These are phyloP conservation scores for Helarctos malayanus DNA, from an alignment of 2,797 vertebrate genomes.

Conservation along the genomic window DNA sequence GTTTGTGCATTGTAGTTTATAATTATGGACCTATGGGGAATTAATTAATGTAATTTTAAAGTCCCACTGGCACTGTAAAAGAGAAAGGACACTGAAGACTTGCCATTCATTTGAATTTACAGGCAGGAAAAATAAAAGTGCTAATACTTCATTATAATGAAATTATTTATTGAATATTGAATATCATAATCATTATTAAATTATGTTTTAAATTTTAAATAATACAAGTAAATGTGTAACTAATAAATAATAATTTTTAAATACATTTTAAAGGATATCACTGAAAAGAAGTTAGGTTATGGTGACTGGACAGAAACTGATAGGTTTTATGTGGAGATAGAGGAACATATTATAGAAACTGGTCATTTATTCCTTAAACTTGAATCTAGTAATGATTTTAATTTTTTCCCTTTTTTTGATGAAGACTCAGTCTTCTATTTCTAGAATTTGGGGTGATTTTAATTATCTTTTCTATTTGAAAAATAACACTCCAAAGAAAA, in stretches of 20 bases:
- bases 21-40: background rate
- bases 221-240: background rate
- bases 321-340: background rate
- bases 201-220: background rate
- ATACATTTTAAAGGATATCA: background rate
- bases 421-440: background rate
- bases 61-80: background rate
- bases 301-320: background rate
- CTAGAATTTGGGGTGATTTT: background rate
- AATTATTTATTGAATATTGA: background rate
- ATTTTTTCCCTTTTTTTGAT: background rate
- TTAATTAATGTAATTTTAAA: background rate
- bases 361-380: background rate
- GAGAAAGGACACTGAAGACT: background rate
- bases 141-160: background rate
- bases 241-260: background rate
- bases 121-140: background rate
- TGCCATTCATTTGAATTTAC: background rate
- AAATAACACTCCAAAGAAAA: constrained; percentile 11
- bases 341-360: background rate
- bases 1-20: background rate
- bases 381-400: background rate
- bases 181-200: background rate
- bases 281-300: background rate
- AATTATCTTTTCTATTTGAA: background rate